A percentile compares a stretch with the other conserved stretches of the same genome.
Evolutionary conservation across 2,113 vertebrate species (phyloP).

Genomic region (Ictalurus furcatus): DNA sequence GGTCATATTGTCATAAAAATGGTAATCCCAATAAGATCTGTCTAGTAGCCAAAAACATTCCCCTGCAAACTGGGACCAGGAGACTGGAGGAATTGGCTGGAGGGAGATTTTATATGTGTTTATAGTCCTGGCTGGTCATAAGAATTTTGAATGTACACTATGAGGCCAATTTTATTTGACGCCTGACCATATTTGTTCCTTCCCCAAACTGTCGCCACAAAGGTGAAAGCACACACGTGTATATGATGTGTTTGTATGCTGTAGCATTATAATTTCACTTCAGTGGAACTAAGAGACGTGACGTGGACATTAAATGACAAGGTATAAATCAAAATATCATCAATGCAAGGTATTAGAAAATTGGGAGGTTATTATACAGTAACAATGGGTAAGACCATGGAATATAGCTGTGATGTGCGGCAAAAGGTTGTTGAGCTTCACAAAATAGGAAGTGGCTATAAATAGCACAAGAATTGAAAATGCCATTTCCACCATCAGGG

Average conservation of each 20-base stretch:
- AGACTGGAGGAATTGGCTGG: background rate
- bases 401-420: too few relatives aligned
- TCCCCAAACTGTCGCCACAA: too few relatives aligned
- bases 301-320: background rate
- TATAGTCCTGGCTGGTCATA: background rate
- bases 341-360: background rate
- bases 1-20: background rate
- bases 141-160: background rate
- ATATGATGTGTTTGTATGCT: too few relatives aligned
- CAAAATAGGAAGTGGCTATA: too few relatives aligned
- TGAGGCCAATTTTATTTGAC: too few relatives aligned
- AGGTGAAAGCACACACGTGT: too few relatives aligned
- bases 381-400: too few relatives aligned
- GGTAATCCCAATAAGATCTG: background rate
- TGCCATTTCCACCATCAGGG: too few relatives aligned
- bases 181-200: background rate
- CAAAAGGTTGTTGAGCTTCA: too few relatives aligned
- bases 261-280: background rate
- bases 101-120: background rate
- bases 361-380: background rate
- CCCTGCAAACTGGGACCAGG: background rate
- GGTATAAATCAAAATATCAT: background rate
- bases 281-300: background rate
- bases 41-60: background rate
- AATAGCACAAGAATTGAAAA: too few relatives aligned